phyloP scores from a whole-genome alignment of 2,797 vertebrate species.

The Amblyopsis hoosieri region DNA sequence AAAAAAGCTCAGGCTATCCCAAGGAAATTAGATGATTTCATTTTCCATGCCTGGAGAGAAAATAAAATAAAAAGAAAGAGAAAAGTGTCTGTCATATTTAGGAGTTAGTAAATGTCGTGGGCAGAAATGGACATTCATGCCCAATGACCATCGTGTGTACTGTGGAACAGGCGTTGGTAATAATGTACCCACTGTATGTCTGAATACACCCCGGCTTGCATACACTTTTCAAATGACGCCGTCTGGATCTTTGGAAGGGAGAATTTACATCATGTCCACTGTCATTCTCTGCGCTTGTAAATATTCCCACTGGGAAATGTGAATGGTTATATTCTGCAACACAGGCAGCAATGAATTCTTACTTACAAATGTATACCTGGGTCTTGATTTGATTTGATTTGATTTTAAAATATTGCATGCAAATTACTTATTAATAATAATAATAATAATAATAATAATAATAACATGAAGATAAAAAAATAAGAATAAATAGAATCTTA shows the following conservation, averaged over 20 bases:
- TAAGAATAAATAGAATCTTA: too few relatives aligned
- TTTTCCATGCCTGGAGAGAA: slow-evolving; percentile 64
- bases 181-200: slow-evolving; percentile 56
- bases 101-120: slow-evolving; percentile 76
- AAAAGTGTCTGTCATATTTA: slow-evolving; percentile 63
- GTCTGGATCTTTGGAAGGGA: slow-evolving; percentile 2
- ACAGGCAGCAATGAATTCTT: too few relatives aligned
- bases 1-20: slow-evolving; percentile 41
- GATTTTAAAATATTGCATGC: too few relatives aligned
- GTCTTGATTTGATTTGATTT: too few relatives aligned
- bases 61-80: slow-evolving; percentile 46
- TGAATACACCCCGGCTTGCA: background rate
- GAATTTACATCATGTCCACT: slow-evolving; percentile 30
- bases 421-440: too few relatives aligned
- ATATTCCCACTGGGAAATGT: background rate
- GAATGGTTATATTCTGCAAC: too few relatives aligned
- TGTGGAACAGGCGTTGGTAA: slow-evolving; percentile 33
- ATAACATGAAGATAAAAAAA: too few relatives aligned
- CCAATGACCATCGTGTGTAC: slow-evolving; percentile 64
- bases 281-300: slow-evolving; percentile 2
- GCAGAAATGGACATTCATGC: slow-evolving; percentile 69
- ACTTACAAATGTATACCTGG: too few relatives aligned
- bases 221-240: background rate
- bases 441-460: too few relatives aligned
- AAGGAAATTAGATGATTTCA: slow-evolving; percentile 77